Evolutionary conservation across 2,888 invertebrate genomes (phyloP).

Genomic region (Myathropa florea): DNA sequence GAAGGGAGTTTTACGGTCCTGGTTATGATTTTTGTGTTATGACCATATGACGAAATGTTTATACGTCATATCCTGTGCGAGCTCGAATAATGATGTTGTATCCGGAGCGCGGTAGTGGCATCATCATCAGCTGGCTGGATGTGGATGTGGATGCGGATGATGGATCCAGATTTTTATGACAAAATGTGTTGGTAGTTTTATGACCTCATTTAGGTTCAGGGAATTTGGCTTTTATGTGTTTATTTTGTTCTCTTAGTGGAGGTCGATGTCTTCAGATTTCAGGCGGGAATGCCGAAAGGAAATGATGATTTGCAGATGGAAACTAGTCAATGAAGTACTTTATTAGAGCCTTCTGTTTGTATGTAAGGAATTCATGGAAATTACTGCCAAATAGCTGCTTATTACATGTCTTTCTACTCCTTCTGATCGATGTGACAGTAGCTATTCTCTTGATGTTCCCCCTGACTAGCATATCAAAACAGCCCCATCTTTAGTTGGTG

Average conservation of each 20-base stretch:
- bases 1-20: conserved; percentile 49
- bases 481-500: too few relatives aligned
- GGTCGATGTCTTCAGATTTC: not conserved
- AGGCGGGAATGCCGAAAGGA: not conserved
- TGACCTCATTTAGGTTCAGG: conserved; percentile 16
- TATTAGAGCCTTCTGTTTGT: not conserved
- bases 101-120: conserved; percentile 34
- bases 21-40: conserved; percentile 62
- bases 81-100: conserved; percentile 52
- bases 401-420: too few relatives aligned
- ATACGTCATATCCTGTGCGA: conserved; percentile 68
- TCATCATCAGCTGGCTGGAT: conserved; percentile 48
- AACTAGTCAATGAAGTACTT: not conserved
- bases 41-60: conserved; percentile 71
- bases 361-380: not conserved
- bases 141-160: conserved; percentile 27
- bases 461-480: too few relatives aligned
- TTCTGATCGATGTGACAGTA: too few relatives aligned
- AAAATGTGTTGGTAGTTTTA: conserved; percentile 51
- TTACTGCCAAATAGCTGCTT: not conserved
- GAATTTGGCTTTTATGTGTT: conserved; percentile 15
- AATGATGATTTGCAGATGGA: not conserved
- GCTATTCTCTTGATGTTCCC: too few relatives aligned
- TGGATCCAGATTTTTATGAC: conserved; percentile 60
- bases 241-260: not conserved